phyloP scores from a whole-genome alignment of 1,140 invertebrate genomes.

The Pachypsylla venusta region DNA sequence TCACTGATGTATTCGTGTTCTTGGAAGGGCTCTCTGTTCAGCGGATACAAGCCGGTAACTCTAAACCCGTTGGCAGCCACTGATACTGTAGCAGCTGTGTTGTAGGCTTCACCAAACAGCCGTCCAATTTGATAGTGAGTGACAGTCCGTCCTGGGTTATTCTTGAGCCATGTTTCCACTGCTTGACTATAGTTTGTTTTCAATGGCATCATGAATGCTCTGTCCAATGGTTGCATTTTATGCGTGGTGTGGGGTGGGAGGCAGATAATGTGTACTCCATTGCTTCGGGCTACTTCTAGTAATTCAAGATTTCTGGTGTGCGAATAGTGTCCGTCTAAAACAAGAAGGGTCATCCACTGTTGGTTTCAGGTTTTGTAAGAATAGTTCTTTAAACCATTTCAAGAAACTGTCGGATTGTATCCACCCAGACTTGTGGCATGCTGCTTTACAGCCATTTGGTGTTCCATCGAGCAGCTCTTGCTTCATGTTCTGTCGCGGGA shows the following conservation, averaged over 20 bases:
- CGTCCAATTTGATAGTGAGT: conserved; percentile 27
- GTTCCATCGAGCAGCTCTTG: conserved; percentile 25
- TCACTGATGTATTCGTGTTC: conserved; percentile 11
- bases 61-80: conserved; percentile 24
- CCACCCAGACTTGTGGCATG: conserved; percentile 22
- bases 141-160: conserved; percentile 25
- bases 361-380: conserved; percentile 3
- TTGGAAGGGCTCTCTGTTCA: conserved; percentile 20
- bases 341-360: conserved; percentile 20
- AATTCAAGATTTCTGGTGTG: conserved; percentile 29
- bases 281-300: conserved; percentile 21
- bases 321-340: conserved; percentile 25
- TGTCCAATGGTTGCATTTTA: conserved; percentile 27
- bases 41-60: conserved; percentile 27
- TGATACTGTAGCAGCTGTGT: conserved; percentile 20
- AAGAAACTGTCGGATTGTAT: conserved; percentile 26
- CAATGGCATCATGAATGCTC: conserved; percentile 24
- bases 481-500: conserved; percentile 27
- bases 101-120: conserved; percentile 26
- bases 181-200: conserved; percentile 17
- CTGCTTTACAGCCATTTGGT: conserved; percentile 18
- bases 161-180: conserved; percentile 27
- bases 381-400: conserved; percentile 18
- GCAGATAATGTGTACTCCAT: conserved; percentile 24
- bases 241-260: conserved; percentile 27